Base-by-base conservation (phyloP, 2,888 invertebrate genomes). In the Macrophya alboannulata region DNA sequence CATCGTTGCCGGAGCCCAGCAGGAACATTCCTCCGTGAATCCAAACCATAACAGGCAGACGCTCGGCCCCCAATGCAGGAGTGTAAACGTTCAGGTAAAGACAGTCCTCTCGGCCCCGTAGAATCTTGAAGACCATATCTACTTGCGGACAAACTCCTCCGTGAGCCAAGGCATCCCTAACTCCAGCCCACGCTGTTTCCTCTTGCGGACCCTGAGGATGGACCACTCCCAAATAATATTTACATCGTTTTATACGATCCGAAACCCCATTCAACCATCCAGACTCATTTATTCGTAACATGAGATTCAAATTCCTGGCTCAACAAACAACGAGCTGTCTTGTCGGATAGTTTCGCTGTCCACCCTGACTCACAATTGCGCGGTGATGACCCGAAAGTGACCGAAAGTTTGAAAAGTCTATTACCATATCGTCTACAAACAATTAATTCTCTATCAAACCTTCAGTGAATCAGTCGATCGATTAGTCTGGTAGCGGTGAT, bases 41-140 rank as follows among this genome's bases (percentile, higher is more conserved):
- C 94, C 94, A 95, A 86, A 95, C 94, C 94, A 95, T 94, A 1
- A 95, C 95, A 43, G 95, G 95, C 87, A 94, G 59, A 5, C 94
- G 92, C 65, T 92, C 90, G 31, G n/a, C 21, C 12, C 15, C n/a
- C 68, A 72, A n/a, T 40, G 72, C n/a, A 15, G 94, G 94, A 1
- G 93, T 92, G 86, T 94, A 94, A 1, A 94, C 93, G 84, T 94
- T 94, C 0, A 94, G 89, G 84, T 93, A 94, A 2, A 94, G 89
- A 74, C 94, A 94, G 87, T 94, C 92, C 88, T 94, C 94, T 40
- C 85, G 90, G 1, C 92, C 93, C 0, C 87, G 85, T 9, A 91
- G 45, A 0, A 88, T 25, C 40, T 87, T 51, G 0, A 90, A 85
- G 88, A 94, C 89, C 88, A 94, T 88, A 76, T 93, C 92, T 4